phyloP scores from a whole-genome alignment of 1,140 invertebrate genomes.

The Campoletis sonorensis region DNA sequence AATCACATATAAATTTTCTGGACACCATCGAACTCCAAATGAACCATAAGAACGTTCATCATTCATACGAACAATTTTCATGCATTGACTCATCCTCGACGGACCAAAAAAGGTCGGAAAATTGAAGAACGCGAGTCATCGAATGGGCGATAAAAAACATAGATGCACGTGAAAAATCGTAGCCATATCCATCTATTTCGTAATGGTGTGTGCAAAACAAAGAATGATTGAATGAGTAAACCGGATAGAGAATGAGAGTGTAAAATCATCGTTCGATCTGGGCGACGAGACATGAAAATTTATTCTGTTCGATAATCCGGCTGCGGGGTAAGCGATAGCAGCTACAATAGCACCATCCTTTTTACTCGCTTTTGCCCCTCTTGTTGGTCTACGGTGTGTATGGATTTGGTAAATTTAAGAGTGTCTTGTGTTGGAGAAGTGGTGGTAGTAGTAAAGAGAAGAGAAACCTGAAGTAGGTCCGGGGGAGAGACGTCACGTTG shows the following conservation, averaged over 20 bases:
- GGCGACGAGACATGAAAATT: constrained; percentile 52
- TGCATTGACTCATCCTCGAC: too few species aligned
- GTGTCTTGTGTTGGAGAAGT: background rate
- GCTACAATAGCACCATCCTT: constrained; percentile 48
- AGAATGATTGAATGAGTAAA: background rate
- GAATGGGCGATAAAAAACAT: too few species aligned
- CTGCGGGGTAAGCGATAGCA: constrained; percentile 54
- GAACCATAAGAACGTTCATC: too few species aligned
- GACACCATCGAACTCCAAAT: too few species aligned
- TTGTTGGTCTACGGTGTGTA: constrained; percentile 14
- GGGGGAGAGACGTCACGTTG: constrained; percentile 33
- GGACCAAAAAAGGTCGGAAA: too few species aligned
- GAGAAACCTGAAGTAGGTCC: constrained; percentile 20
- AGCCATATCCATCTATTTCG: background rate
- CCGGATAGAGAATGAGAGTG: constrained; percentile 21
- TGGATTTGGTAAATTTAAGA: constrained; percentile 7
- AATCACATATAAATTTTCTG: too few species aligned
- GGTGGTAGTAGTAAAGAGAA: background rate
- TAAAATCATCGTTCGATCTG: constrained; percentile 50
- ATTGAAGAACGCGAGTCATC: too few species aligned
- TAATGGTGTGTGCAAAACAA: background rate
- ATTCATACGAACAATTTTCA: too few species aligned
- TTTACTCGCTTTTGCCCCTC: background rate
- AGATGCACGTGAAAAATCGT: too few species aligned
- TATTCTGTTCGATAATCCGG: constrained; percentile 55